These are phyloP conservation scores for Drosophila watanabei DNA, from an alignment of 1,140 invertebrate genomes.

Conservation along the genomic window DNA sequence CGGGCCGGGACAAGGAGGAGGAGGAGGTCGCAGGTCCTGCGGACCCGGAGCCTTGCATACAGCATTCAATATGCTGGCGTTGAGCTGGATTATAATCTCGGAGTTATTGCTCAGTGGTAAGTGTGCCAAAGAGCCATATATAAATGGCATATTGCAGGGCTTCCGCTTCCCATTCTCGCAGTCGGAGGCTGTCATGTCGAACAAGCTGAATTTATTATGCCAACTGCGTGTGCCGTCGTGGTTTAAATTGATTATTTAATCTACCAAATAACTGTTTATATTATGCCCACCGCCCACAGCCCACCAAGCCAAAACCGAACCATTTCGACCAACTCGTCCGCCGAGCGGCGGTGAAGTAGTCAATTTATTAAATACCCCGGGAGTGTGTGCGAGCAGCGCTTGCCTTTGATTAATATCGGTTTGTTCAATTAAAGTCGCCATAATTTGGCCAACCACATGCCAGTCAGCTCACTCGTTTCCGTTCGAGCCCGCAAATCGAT, in stretches of 20 bases:
- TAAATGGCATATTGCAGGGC: conserved; percentile 48
- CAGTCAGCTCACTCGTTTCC: conserved; percentile 28
- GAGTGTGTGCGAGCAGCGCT: conserved; percentile 21
- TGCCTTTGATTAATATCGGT: conserved; percentile 75
- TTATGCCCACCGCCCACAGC: conserved; percentile 44
- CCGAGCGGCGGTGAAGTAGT: conserved; percentile 41
- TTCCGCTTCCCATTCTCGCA: conserved; percentile 9
- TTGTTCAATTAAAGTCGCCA: conserved; percentile 76
- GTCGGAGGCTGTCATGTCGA: conserved; percentile 49
- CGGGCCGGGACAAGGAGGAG: conserved; percentile 14
- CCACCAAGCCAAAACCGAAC: conserved; percentile 8
- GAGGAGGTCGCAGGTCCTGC: conserved; percentile 5
- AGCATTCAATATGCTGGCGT: conserved; percentile 76
- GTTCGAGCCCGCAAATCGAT: conserved; percentile 21
- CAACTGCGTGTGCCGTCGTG: conserved; percentile 65
- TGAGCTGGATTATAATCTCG: conserved; percentile 83
- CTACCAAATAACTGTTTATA: conserved; percentile 71
- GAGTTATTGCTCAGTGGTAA: conserved; percentile 84
- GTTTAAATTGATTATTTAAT: conserved; percentile 80
- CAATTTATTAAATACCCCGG: conserved; percentile 69
- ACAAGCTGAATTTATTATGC: conserved; percentile 73
- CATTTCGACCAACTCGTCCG: conserved; percentile 11
- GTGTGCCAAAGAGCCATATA: conserved; percentile 45
- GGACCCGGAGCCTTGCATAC: conserved; percentile 40
- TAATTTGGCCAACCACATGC: conserved; percentile 64